phyloP scores from a whole-genome alignment of 2,113 vertebrate genomes.

The Daubentonia madagascariensis region DNA sequence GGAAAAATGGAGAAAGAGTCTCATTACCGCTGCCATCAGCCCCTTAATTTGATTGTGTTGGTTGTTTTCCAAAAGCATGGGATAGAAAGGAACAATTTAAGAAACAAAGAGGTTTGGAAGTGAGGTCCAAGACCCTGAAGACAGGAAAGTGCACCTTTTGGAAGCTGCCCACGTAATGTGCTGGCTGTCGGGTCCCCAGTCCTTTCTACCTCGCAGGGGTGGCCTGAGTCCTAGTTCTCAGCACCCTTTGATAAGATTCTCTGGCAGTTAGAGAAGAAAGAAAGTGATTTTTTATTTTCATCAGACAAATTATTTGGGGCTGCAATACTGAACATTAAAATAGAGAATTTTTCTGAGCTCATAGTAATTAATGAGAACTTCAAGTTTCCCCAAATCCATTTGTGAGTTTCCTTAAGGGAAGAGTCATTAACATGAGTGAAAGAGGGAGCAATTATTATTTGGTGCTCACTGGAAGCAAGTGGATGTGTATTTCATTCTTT shows the following conservation, averaged over 20 bases:
- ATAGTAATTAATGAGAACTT: background rate
- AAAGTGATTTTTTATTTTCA: background rate
- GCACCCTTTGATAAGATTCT: background rate
- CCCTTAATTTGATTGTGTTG: background rate
- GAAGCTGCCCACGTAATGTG: background rate
- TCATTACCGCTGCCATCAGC: background rate
- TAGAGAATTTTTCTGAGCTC: constrained; percentile 1
- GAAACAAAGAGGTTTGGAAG: background rate
- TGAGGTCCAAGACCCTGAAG: background rate
- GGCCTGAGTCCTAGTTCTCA: background rate
- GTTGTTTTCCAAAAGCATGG: background rate
- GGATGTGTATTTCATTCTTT: background rate
- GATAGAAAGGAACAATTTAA: constrained; percentile 6
- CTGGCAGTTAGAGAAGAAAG: background rate
- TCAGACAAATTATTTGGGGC: background rate
- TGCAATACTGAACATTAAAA: background rate
- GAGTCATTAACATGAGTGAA: background rate
- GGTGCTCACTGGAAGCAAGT: background rate
- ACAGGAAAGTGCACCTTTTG: background rate
- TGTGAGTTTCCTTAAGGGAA: background rate
- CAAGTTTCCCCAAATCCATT: background rate
- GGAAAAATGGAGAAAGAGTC: background rate
- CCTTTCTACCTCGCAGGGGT: background rate
- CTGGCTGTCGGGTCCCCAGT: background rate
- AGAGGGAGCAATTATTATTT: background rate